A percentile compares a stretch with the other conserved stretches of the same genome.
Evolutionary conservation across 2,113 vertebrate genomes (phyloP).

Genomic region (Pitta sordida): DNA sequence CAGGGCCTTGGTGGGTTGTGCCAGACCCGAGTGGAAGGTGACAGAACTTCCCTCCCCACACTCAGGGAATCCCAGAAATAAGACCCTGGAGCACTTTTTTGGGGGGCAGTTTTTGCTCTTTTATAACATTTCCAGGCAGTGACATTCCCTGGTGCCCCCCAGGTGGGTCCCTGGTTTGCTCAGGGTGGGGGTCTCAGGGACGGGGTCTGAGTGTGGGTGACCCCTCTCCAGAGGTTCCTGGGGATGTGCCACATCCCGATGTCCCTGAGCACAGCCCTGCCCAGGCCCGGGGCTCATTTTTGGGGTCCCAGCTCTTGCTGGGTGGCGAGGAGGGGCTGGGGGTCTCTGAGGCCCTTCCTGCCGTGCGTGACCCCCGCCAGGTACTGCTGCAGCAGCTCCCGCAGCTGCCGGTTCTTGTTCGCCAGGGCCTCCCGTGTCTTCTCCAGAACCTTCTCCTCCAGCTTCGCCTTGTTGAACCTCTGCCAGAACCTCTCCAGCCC

Average conservation of each 20-base stretch:
- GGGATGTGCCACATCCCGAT: conserved; percentile 39
- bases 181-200: accelerated
- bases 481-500: conserved; percentile 82
- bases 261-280: background rate
- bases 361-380: conserved; percentile 71
- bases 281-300: background rate
- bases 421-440: conserved; percentile 35
- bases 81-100: background rate
- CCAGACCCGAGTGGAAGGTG: accelerated
- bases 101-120: background rate
- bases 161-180: background rate
- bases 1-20: background rate
- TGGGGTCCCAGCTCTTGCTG: background rate
- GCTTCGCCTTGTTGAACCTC: conserved; percentile 80
- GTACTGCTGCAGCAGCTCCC: conserved; percentile 73
- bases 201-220: accelerated
- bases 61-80: background rate
- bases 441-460: conserved; percentile 76
- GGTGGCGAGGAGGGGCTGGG: conserved; percentile 58
- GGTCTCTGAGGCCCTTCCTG: conserved; percentile 60
- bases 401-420: conserved; percentile 69
- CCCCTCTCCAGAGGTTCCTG: background rate
- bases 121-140: background rate
- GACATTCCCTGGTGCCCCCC: no score
- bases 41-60: background rate